Evolutionary conservation across 2,888 invertebrate species (phyloP).

Genomic region (Lithophane semibrunnea): DNA sequence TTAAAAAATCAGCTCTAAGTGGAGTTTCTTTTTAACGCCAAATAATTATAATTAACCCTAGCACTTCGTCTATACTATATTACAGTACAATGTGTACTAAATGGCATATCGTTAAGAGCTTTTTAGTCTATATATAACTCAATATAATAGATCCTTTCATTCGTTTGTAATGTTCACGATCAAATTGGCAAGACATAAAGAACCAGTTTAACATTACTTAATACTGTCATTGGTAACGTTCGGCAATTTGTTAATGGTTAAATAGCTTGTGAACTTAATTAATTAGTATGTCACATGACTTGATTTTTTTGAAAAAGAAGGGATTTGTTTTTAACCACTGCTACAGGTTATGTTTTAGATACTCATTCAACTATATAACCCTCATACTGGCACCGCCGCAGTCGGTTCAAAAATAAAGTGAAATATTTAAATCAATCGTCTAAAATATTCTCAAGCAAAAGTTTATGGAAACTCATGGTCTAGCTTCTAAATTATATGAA

Average conservation of each 20-base stretch:
- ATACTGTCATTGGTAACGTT: constrained; percentile 6
- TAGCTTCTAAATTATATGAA: not conserved
- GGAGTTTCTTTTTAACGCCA: not conserved
- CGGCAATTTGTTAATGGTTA: not conserved
- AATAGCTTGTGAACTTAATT: not conserved
- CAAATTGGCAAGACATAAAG: constrained; percentile 7
- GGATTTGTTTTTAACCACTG: too few species aligned
- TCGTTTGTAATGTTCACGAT: not conserved
- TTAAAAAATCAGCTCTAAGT: not conserved
- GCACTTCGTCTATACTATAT: not conserved
- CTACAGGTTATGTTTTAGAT: too few species aligned
- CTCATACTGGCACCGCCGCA: too few species aligned
- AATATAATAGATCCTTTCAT: not conserved
- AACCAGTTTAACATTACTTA: constrained; percentile 28
- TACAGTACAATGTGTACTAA: not conserved
- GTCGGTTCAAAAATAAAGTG: not conserved
- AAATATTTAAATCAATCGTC: not conserved
- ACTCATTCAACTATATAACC: not conserved
- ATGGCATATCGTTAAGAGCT: not conserved
- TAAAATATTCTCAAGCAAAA: not conserved
- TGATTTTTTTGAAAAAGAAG: not conserved
- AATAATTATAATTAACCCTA: too few species aligned
- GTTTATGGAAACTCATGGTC: not conserved
- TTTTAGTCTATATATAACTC: not conserved
- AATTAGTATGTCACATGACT: not conserved